A percentile compares a stretch with the other conserved stretches of the same genome.
phyloP scores from a whole-genome alignment of 2,113 vertebrate species.

The Cyphotilapia sp. region DNA sequence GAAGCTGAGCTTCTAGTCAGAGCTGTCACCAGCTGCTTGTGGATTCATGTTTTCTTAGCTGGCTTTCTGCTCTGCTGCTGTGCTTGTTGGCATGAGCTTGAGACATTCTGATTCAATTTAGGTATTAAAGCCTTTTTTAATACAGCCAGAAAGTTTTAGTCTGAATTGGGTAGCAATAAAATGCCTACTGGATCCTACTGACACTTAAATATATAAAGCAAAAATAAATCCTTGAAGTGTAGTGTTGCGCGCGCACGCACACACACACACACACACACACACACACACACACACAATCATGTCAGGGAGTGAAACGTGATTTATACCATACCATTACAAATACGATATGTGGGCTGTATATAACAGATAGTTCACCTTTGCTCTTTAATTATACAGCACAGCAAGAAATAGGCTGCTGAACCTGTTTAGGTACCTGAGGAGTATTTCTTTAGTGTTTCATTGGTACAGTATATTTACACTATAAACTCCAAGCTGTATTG shows the following conservation, averaged over 20 bases:
- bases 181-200: neutral
- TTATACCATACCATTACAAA: neutral
- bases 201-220: neutral
- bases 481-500: neutral
- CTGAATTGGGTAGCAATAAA: neutral
- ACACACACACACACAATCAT: neutral
- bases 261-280: neutral
- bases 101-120: neutral
- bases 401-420: neutral
- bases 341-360: neutral
- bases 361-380: neutral
- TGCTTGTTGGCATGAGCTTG: neutral
- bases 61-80: neutral
- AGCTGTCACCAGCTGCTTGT: neutral
- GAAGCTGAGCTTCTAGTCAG: neutral
- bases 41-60: neutral
- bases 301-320: neutral
- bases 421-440: neutral
- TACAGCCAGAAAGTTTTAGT: neutral
- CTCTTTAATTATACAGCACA: neutral
- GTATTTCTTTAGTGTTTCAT: neutral
- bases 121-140: neutral
- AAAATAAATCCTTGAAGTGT: neutral
- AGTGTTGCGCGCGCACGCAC: fast-evolving
- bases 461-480: neutral